These are phyloP conservation scores for Sepioteuthis lessoniana DNA, from an alignment of 2,888 invertebrate species.

Conservation along the genomic window DNA sequence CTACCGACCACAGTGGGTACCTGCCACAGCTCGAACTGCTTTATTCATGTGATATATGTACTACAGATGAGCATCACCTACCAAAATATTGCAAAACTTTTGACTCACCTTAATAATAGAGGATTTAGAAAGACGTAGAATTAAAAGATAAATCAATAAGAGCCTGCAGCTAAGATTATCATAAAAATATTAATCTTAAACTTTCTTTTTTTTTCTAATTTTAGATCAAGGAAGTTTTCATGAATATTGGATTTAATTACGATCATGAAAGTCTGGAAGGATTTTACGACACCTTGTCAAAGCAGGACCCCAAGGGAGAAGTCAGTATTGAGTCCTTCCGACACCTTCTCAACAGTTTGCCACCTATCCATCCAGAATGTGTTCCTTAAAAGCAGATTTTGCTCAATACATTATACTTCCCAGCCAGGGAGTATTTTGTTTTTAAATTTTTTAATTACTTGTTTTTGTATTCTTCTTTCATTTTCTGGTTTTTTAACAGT, in stretches of 20 bases:
- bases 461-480: neutral
- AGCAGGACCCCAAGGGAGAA: conserved; percentile 69
- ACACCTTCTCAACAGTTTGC: conserved; percentile 68
- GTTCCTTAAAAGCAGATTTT: neutral
- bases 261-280: conserved; percentile 70
- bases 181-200: neutral
- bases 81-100: too few relatives aligned
- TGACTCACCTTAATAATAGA: too few relatives aligned
- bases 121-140: too few relatives aligned
- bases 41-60: too few relatives aligned
- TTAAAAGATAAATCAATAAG: too few relatives aligned
- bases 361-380: conserved; percentile 56
- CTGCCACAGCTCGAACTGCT: too few relatives aligned
- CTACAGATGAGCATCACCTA: too few relatives aligned
- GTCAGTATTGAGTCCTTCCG: conserved; percentile 74
- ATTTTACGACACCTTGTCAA: conserved; percentile 67
- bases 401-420: neutral
- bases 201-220: conserved; percentile 50
- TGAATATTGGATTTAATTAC: conserved; percentile 70
- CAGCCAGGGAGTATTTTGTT: neutral
- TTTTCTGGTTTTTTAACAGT: too few relatives aligned
- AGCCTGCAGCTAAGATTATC: too few relatives aligned
- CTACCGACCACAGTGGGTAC: too few relatives aligned
- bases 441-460: neutral
- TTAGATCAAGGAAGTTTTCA: conserved; percentile 71